These are phyloP conservation scores for Poeciliopsis turrubarensis DNA, from an alignment of 2,113 vertebrate genomes.

Conservation along the genomic window DNA sequence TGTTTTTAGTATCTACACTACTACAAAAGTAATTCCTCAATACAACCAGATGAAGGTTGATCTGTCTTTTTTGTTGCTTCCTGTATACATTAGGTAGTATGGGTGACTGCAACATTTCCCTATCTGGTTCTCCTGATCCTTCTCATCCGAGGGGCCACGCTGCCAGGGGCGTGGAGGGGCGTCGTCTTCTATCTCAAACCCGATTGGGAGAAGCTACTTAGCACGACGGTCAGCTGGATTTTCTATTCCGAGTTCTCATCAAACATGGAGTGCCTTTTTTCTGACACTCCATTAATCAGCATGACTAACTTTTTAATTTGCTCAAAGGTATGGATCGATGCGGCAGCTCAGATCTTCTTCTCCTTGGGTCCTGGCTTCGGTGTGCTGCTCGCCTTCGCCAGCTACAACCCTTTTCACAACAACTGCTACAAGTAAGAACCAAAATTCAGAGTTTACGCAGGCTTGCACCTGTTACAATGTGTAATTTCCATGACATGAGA, in stretches of 20 bases:
- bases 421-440: slow-evolving; percentile 94
- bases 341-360: slow-evolving; percentile 98
- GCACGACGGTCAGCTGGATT: slow-evolving; percentile 83
- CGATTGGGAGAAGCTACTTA: slow-evolving; percentile 92
- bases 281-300: neutral
- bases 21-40: neutral
- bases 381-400: slow-evolving; percentile 94
- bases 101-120: slow-evolving; percentile 97
- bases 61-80: neutral
- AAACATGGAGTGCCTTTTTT: neutral
- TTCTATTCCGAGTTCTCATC: neutral
- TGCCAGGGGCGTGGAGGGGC: slow-evolving; percentile 96
- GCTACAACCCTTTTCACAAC: slow-evolving; percentile 99
- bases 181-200: slow-evolving; percentile 95
- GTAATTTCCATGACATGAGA: neutral
- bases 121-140: slow-evolving; percentile 91
- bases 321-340: slow-evolving; percentile 95
- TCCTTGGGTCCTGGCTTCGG: slow-evolving; percentile 97
- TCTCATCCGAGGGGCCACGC: slow-evolving; percentile 90
- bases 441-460: neutral
- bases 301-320: neutral
- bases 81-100: slow-evolving; percentile 86
- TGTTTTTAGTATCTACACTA: neutral
- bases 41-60: neutral
- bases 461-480: neutral